phyloP scores from a whole-genome alignment of 2,888 invertebrate genomes.

The Cylloceria caligata region DNA sequence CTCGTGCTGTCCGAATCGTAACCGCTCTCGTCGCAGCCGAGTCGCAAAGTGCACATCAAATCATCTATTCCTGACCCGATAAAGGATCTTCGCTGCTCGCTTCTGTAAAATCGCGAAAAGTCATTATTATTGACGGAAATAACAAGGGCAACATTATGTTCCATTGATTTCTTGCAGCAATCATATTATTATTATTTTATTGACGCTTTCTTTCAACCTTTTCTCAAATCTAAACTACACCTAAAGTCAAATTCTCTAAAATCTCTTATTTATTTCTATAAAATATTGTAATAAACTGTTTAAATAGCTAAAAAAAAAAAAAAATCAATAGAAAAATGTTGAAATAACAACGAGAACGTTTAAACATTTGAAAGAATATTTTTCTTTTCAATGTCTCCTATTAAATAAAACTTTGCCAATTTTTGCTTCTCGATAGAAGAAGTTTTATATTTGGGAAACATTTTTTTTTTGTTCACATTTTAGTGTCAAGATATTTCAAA shows the following conservation, averaged over 20 bases:
- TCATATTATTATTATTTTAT: not conserved
- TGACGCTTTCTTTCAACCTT: not conserved
- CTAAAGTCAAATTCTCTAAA: not conserved
- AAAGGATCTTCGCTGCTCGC: constrained; percentile 68
- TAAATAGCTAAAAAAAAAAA: not conserved
- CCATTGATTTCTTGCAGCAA: not conserved
- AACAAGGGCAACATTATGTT: not conserved
- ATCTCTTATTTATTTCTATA: not conserved
- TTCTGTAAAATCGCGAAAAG: constrained; percentile 57
- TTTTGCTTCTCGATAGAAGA: not conserved
- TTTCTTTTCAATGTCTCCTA: too few species aligned
- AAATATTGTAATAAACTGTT: not conserved
- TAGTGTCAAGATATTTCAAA: too few species aligned
- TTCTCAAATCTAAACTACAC: not conserved
- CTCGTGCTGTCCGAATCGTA: constrained; percentile 87
- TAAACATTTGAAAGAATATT: too few species aligned
- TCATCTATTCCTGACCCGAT: constrained; percentile 77
- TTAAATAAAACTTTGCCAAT: not conserved
- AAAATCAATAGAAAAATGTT: too few species aligned
- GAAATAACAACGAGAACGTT: too few species aligned
- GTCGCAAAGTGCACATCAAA: constrained; percentile 81
- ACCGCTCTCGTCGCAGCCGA: constrained; percentile 86
- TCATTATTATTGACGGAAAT: constrained; percentile 9
- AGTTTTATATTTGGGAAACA: too few species aligned
- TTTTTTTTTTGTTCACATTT: too few species aligned